phyloP scores from a whole-genome alignment of 2,888 invertebrate species.

The Scelioninae gen. 1 region DNA sequence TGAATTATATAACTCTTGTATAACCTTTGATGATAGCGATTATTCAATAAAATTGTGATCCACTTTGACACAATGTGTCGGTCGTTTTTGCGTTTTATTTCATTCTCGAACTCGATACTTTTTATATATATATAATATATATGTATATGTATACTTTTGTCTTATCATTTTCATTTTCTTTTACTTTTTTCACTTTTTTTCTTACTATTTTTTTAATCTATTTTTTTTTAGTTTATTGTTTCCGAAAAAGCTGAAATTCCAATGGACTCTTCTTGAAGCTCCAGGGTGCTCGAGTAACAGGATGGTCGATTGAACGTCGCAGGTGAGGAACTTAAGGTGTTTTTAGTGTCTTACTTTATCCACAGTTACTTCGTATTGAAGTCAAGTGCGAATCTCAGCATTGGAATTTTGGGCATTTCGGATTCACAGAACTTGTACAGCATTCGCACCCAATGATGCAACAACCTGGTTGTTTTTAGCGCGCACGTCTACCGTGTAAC shows the following conservation, averaged over 20 bases:
- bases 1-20: slow-evolving; percentile 83
- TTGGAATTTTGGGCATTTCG: slow-evolving; percentile 43
- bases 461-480: slow-evolving; percentile 37
- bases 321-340: slow-evolving; percentile 69
- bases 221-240: not conserved
- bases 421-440: slow-evolving; percentile 36
- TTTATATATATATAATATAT: slow-evolving; percentile 45
- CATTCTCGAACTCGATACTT: slow-evolving; percentile 68
- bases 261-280: slow-evolving; percentile 68
- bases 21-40: slow-evolving; percentile 80
- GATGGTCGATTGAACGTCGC: slow-evolving; percentile 55
- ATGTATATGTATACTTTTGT: slow-evolving; percentile 42
- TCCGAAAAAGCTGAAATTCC: slow-evolving; percentile 34
- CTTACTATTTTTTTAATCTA: slow-evolving; percentile 17
- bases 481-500: slow-evolving; percentile 29
- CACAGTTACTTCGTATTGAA: slow-evolving; percentile 50
- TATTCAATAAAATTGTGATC: slow-evolving; percentile 83
- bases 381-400: slow-evolving; percentile 36
- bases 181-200: not conserved
- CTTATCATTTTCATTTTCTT: not conserved
- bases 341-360: slow-evolving; percentile 66
- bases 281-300: slow-evolving; percentile 64
- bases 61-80: slow-evolving; percentile 80
- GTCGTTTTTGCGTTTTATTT: slow-evolving; percentile 82
- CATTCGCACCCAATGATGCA: slow-evolving; percentile 26